These are phyloP conservation scores for mouse (Mus musculus) DNA, from an alignment of 2,113 vertebrate genomes.

Conservation along the genomic window GRCm39 chr8:92153001-92153500, in stretches of 20 bases:
- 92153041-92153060: not conserved
- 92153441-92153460: not conserved
- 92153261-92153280: not conserved
- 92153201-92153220: not conserved
- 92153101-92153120: not conserved
- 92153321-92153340: not conserved
- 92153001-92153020: not conserved
- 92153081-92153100: not conserved
- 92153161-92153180: not conserved
- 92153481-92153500: not conserved
- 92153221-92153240: fast-evolving
- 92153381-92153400: not conserved
- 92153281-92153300: not conserved
- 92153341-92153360: not conserved
- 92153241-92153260: not conserved
- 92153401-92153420: not conserved
- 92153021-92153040: not conserved
- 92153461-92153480: not conserved
- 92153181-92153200: not conserved
- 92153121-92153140: not conserved
- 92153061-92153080: not conserved
- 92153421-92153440: not conserved
- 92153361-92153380: not conserved
- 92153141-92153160: not conserved
- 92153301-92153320: not conserved